Conservation (phyloP, 2,888 invertebrate genomes). For the Eueremaeus valkanovi region DNA sequence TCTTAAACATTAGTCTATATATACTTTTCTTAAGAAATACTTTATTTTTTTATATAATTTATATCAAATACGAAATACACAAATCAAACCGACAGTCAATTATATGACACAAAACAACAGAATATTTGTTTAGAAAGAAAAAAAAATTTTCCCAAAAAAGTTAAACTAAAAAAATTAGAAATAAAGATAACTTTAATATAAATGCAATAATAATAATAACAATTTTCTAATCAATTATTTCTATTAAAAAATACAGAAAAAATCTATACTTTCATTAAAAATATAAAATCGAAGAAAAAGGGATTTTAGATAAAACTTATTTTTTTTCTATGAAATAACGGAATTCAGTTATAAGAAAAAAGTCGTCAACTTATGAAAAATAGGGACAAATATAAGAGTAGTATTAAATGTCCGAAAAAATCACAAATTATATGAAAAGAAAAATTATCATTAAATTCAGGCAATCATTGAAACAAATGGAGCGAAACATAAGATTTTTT, state of each 20-base stretch:
- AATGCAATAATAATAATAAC: too few species aligned
- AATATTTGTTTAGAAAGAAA: not conserved
- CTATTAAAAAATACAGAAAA: not conserved
- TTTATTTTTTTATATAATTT: not conserved
- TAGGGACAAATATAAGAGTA: not conserved
- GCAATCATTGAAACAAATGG: conserved; percentile 31
- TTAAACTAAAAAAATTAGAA: too few species aligned
- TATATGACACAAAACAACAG: not conserved
- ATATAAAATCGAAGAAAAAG: not conserved
- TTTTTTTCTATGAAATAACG: not conserved
- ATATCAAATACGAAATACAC: not conserved
- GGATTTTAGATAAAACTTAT: not conserved
- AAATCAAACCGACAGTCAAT: not conserved
- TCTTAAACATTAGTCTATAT: too few species aligned
- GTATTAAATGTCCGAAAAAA: conserved; percentile 4
- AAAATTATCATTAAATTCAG: conserved; percentile 19
- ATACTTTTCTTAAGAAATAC: too few species aligned
- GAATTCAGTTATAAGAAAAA: conserved; percentile 11
- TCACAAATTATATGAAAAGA: not conserved
- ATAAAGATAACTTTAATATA: not conserved
- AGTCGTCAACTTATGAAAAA: conserved; percentile 23
- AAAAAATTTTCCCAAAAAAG: not conserved
- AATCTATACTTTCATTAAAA: not conserved
- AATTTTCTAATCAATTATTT: not conserved
- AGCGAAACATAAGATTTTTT: not conserved